Evolutionary conservation across 2,888 invertebrate genomes (phyloP), one percentile per base, ranked within the genome.

Genomic region (Lapara coniferarum): DNA sequence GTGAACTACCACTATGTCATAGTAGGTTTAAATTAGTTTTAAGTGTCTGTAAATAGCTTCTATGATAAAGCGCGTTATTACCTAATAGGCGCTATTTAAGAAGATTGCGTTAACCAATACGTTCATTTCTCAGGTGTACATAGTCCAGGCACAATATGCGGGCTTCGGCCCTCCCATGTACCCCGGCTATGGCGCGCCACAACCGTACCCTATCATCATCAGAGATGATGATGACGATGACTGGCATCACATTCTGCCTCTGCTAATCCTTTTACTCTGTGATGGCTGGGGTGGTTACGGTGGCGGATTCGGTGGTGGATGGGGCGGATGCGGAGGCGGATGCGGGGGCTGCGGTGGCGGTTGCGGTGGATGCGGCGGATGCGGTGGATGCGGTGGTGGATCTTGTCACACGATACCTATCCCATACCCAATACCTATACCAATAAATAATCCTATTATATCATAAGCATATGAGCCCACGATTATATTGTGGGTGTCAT

Each of bases 231-330:
- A 84, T 19, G 82, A 87, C 16, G 82, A 85, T 37, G 80, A 83
- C 8, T 71, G 81, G 69, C 81, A 75, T 63, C 67, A 66, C 19
- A 81, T 89, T 10, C 71, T 82, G 71, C 89, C 89, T 0, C 75
- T 89, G 66, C 75, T 89, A 2, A 73, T 89, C 0, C 79, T 89
- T 7, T 68, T 89, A 10, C 72, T 88, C 13, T 78, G 78, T 71
- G 85, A 86, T 69, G 80, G 75, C 8, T 75, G 73, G 19, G 71
- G 76, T 6, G 70, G 74, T 8, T 71, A 72, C 6, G 73, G 55
- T 14, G 58, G 67, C 25, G 73, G 74, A 8, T 63, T 70, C 10
- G 53, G 46, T 5, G 57, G 72, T 7, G 68, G 73, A 12, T 70
- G 70, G 12, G 74, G 74, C n/a, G 66, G 71, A 14, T 69, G 59